Base-by-base conservation (phyloP, 2,797 vertebrate species). In the Synanceia verrucosa region DNA sequence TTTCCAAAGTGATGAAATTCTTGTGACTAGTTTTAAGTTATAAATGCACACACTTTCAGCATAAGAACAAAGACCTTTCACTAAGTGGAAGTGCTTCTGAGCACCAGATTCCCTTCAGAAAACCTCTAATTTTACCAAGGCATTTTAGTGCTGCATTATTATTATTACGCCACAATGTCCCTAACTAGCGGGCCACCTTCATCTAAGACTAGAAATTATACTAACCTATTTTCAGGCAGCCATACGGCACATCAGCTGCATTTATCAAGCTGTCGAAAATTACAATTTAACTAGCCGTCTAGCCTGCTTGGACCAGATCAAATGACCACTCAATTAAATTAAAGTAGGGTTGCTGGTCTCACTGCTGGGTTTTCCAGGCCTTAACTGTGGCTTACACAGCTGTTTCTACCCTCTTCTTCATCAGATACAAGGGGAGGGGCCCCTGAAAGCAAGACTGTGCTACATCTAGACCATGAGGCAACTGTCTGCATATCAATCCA, bases 361-460 rank as follows among this genome's bases (percentile, higher is more conserved):
- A 76, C 69, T 51, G 16, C 79, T 81, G 65, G 80, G 65, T 87
- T 90, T 89, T 75, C 77, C 77, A 69, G 78, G 82, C 75, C 60
- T 88, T 78, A 81, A 56, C 76, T 84, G 82, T 65, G 77, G 88
- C 86, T 91, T 88, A 87, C 81, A 88, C 85, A 91, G 88, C 87
- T 89, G 89, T 82, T 89, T 90, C 84, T 83, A 74, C 75, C 84
- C 78, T 81, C 77, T 9, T 84, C 82, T 71, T 76, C 79, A 89
- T 89, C 86, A 90, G 79, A 90, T 87, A 82, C 57, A 84, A 73
- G 31, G 47, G 65, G 76, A 73, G 60, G 67, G 73, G 82, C 53
- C 73, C 69, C 79, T 65, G 37, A 61, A 67, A 64, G 57, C 59
- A 61, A 58, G 34, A 50, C 47, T 3, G 66, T 65, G 37, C 70